These are phyloP conservation scores for Cyrtodaria siliqua DNA, from an alignment of 2,888 invertebrate genomes.

Conservation along the genomic window DNA sequence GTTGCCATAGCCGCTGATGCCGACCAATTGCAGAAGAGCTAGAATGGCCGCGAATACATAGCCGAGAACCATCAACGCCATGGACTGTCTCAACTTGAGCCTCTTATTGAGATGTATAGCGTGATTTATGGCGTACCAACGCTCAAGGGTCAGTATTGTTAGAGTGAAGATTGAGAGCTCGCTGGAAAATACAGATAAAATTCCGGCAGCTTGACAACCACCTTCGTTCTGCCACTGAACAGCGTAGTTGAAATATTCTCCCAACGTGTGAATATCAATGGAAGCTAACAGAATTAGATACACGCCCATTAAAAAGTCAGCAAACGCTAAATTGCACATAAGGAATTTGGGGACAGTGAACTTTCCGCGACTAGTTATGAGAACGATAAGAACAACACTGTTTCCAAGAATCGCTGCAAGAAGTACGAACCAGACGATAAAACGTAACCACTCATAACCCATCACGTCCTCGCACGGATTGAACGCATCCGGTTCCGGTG, in stretches of 20 bases:
- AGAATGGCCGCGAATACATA: conserved; percentile 78
- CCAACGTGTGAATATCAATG: conserved; percentile 80
- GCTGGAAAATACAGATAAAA: conserved; percentile 83
- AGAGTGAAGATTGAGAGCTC: conserved; percentile 83
- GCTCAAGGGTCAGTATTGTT: conserved; percentile 82
- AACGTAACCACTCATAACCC: conserved; percentile 80
- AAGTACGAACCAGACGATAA: conserved; percentile 82
- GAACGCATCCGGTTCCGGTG: conserved; percentile 82
- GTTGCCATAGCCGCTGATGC: conserved; percentile 81
- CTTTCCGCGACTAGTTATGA: conserved; percentile 76
- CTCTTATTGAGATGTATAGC: conserved; percentile 83
- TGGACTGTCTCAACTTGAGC: conserved; percentile 78
- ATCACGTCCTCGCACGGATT: conserved; percentile 85
- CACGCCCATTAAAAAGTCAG: conserved; percentile 82
- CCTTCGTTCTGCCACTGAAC: conserved; percentile 84
- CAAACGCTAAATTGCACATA: conserved; percentile 84
- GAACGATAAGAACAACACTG: conserved; percentile 79
- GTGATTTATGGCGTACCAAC: conserved; percentile 85
- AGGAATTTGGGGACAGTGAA: conserved; percentile 84
- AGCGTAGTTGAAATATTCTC: conserved; percentile 83
- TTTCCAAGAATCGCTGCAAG: conserved; percentile 82
- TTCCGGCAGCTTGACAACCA: conserved; percentile 83
- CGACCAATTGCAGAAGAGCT: conserved; percentile 78
- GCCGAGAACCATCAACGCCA: conserved; percentile 77
- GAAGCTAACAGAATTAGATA: conserved; percentile 83